Evolutionary conservation across 35 echinoderm and acorn worm genomes (phyloP), one percentile per base, ranked within the genome.

Genomic region (Chiridota heheva): DNA sequence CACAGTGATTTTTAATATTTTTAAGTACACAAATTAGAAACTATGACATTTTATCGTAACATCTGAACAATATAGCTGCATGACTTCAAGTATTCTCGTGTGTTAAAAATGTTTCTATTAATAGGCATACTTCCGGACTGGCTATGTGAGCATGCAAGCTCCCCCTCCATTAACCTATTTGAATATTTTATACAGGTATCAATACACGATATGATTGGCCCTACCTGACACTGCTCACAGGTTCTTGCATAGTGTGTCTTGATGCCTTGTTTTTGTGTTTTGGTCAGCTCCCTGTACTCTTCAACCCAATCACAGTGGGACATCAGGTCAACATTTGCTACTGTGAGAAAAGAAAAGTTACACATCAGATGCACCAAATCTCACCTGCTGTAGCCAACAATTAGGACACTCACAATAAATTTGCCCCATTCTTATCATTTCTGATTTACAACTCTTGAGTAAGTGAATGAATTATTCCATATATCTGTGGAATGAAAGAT

Each of bases 321-420:
- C 75, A 78, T 78, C 75, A 78, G 58, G 16, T 78, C 75, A 36
- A 31, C 62, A 25, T 78, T 78, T 62, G 58, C 51, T 42, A 78
- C 75, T 78, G 75, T n/a, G 4, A 18, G 7, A 69, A 69, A 26
- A 39, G 16, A n/a, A n/a, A 67, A 63, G 60, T 53, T 13, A 22
- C 48, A 53, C n/a, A n/a, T n/a, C n/a, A n/a, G n/a, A n/a, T n/a
- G n/a, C n/a, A n/a, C n/a, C n/a, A n/a, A n/a, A n/a, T n/a, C n/a
- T n/a, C n/a, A n/a, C n/a, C n/a, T n/a, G n/a, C n/a, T n/a, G n/a
- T n/a, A n/a, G n/a, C n/a, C n/a, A n/a, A n/a, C n/a, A n/a, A n/a
- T n/a, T n/a, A n/a, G n/a, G n/a, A n/a, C n/a, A n/a, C n/a, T n/a
- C n/a, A n/a, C n/a, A n/a, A n/a, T n/a, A n/a, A n/a, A n/a, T n/a